Evolutionary conservation across 2,113 vertebrate genomes (phyloP).

Genomic region (Pan paniscus): DNA sequence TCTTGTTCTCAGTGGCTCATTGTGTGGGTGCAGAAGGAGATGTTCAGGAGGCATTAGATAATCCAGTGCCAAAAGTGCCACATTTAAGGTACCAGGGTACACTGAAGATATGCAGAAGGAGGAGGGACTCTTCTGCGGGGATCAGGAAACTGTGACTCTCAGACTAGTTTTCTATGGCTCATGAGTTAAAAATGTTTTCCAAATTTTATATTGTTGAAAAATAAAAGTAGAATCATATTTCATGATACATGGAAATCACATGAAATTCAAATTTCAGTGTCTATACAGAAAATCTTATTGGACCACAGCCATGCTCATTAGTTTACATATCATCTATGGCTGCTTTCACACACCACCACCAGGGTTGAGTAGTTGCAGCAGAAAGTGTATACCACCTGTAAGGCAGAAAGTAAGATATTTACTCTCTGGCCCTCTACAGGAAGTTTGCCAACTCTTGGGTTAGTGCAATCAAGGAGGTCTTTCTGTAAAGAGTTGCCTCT

Average conservation of each 20-base stretch:
- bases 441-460: not conserved
- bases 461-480: not conserved
- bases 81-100: not conserved
- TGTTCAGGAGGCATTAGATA: not conserved
- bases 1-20: not conserved
- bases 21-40: not conserved
- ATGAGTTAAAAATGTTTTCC: not conserved
- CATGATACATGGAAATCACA: not conserved
- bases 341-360: not conserved
- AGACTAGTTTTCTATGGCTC: not conserved
- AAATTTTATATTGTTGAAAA: not conserved
- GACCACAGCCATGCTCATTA: not conserved
- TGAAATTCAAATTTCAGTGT: not conserved
- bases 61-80: not conserved
- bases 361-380: too few species aligned
- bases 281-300: not conserved
- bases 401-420: not conserved
- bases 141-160: not conserved
- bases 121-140: not conserved
- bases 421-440: not conserved
- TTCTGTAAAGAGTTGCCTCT: not conserved
- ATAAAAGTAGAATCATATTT: not conserved
- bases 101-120: not conserved
- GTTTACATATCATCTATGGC: not conserved
- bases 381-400: rapidly evolving